Evolutionary conservation across 2,797 vertebrate species (phyloP), one percentile per base, ranked within the genome.

Genomic region (Thunnus albacares): DNA sequence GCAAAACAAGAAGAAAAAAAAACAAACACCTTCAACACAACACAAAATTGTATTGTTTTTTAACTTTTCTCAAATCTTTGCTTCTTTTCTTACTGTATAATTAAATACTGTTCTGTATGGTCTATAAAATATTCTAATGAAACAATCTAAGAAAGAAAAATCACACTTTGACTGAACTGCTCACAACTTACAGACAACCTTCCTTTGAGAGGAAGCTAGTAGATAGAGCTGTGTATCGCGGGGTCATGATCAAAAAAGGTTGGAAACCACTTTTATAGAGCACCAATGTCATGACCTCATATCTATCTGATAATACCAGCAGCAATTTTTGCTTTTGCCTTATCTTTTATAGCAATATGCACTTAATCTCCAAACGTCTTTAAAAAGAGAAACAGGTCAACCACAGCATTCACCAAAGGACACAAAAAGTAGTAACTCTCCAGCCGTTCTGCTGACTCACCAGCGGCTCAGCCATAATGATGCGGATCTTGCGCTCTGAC

Each of bases 381-480:
- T 18, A 47, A 35, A 49, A 55, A 28, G 14, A 57, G 49, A 71
- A 76, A 63, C 55, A 56, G 17, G 56, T 15, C 17, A 49, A 57
- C 13, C 43, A 49, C 33, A 59, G 18, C 20, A 70, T 24, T 65
- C 49, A 10, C 61, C 18, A 38, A 10, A 69, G 22, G 30, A 24
- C 30, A 77, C 26, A 51, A 20, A 13, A 15, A 61, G 33, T 61
- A 56, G 41, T 1, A n/a, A 18, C 33, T 1, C 41, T 63, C 2
- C 14, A 14, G 15, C 8, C 45, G 26, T 2, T 38, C 18, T 58
- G 26, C 5, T 8, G 41, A 96, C 97, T 98, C 80, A 99, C 98
- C 96, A 99, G 93, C 2, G 98, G 97, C 81, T 99, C 98, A 22
- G 98, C 98, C 98, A 99, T 99, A 89, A 99, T 97, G 89, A 99